phyloP scores from a whole-genome alignment of 2,113 vertebrate species.

The Calonectris borealis region DNA sequence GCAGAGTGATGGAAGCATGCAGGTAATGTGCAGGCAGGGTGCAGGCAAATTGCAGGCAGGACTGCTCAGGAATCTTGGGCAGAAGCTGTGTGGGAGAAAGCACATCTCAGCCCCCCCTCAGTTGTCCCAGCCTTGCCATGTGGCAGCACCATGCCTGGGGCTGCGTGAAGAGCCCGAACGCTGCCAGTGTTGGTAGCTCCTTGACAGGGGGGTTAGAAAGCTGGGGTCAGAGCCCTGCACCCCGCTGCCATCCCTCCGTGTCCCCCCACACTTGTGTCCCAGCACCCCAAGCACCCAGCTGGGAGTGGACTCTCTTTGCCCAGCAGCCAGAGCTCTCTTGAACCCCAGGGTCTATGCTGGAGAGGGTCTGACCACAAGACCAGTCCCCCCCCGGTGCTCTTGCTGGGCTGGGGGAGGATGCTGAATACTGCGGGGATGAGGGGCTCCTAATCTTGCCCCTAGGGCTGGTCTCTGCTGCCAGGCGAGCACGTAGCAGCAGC shows the following conservation, averaged over 20 bases:
- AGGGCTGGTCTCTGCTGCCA: background rate
- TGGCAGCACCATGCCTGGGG: accelerated
- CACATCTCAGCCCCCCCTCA: background rate
- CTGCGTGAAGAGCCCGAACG: background rate
- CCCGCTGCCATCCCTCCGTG: background rate
- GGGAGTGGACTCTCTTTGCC: background rate
- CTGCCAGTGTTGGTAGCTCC: background rate
- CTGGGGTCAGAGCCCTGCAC: background rate
- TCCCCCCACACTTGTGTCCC: background rate
- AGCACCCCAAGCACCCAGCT: background rate
- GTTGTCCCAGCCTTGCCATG: background rate
- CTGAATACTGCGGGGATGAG: background rate
- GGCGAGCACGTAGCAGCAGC: background rate
- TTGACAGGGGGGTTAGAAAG: background rate
- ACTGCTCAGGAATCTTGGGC: background rate
- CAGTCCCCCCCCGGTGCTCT: accelerated
- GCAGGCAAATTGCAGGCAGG: background rate
- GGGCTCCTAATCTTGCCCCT: background rate
- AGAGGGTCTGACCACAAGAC: background rate
- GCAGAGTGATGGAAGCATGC: background rate
- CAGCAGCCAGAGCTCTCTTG: background rate
- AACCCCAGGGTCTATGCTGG: background rate
- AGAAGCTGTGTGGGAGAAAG: background rate
- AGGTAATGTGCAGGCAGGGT: background rate
- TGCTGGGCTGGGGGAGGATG: background rate